A percentile compares a stretch with the other conserved stretches of the same genome.
phyloP scores from a whole-genome alignment of 2,797 vertebrate species.

The Nannoperca obscura region DNA sequence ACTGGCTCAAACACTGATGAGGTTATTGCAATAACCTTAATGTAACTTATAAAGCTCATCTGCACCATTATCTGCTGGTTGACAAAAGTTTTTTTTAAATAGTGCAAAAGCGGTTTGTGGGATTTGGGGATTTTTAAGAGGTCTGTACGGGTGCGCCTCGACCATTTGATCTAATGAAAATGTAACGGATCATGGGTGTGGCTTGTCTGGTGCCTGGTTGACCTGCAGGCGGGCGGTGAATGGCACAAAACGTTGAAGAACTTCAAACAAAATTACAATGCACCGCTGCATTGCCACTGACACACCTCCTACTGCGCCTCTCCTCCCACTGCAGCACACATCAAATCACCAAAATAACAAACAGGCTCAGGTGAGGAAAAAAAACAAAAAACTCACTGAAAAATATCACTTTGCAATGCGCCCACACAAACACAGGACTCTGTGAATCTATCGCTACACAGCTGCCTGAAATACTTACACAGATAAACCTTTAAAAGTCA shows the following conservation, averaged over 20 bases:
- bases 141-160: neutral
- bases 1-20: neutral
- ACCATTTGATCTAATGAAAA: conserved; percentile 5
- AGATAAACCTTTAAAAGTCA: conserved; percentile 35
- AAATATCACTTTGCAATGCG: conserved; percentile 31
- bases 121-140: neutral
- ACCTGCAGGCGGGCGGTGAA: conserved; percentile 18
- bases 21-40: conserved; percentile 5
- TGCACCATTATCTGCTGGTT: neutral
- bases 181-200: conserved; percentile 4
- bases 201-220: neutral
- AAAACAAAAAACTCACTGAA: conserved; percentile 1
- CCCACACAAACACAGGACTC: conserved; percentile 19
- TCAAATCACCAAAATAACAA: conserved; percentile 40
- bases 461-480: conserved; percentile 42
- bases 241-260: conserved; percentile 26
- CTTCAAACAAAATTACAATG: conserved; percentile 50
- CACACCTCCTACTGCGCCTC: conserved; percentile 28
- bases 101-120: neutral
- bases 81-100: too few species aligned
- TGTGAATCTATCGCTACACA: conserved; percentile 23
- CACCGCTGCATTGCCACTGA: conserved; percentile 6
- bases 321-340: conserved; percentile 29
- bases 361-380: neutral
- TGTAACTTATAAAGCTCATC: neutral